These are phyloP conservation scores for Rhagophthalmus giganteus DNA, from an alignment of 2,888 invertebrate species.

Conservation along the genomic window DNA sequence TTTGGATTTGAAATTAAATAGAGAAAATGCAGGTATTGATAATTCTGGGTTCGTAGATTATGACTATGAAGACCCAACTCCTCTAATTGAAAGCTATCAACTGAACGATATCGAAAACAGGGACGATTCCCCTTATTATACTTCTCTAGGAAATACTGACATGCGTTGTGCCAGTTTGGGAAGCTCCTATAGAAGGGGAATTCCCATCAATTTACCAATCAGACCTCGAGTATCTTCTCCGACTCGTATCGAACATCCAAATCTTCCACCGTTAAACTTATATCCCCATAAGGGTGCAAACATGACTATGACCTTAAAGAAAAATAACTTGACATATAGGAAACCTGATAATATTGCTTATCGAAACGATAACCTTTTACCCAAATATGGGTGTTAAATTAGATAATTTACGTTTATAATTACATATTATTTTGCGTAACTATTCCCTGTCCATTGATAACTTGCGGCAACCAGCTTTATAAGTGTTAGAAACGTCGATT, in stretches of 20 bases:
- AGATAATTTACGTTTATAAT: background rate
- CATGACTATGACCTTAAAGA: constrained; percentile 34
- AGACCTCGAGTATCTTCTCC: constrained; percentile 78
- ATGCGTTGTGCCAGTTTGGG: constrained; percentile 55
- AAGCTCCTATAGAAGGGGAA: constrained; percentile 56
- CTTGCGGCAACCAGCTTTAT: no score
- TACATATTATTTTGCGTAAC: background rate
- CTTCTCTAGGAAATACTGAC: constrained; percentile 49
- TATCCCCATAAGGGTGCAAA: constrained; percentile 38
- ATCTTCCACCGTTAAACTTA: constrained; percentile 76
- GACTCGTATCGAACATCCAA: constrained; percentile 80
- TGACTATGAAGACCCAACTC: constrained; percentile 79
- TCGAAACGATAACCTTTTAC: constrained; percentile 27
- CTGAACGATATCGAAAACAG: constrained; percentile 61
- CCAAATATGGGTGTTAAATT: constrained; percentile 33
- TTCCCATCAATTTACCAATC: constrained; percentile 46
- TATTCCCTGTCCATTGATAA: background rate
- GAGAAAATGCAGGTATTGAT: constrained; percentile 54
- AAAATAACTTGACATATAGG: constrained; percentile 35
- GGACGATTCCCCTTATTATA: constrained; percentile 52
- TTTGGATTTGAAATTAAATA: constrained; percentile 31
- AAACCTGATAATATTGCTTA: constrained; percentile 31
- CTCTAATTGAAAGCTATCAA: constrained; percentile 73
- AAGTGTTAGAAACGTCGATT: no score
- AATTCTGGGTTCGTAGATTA: constrained; percentile 78